Base-by-base conservation (phyloP, 2,113 vertebrate species). In the Oncorhynchus keta region DNA sequence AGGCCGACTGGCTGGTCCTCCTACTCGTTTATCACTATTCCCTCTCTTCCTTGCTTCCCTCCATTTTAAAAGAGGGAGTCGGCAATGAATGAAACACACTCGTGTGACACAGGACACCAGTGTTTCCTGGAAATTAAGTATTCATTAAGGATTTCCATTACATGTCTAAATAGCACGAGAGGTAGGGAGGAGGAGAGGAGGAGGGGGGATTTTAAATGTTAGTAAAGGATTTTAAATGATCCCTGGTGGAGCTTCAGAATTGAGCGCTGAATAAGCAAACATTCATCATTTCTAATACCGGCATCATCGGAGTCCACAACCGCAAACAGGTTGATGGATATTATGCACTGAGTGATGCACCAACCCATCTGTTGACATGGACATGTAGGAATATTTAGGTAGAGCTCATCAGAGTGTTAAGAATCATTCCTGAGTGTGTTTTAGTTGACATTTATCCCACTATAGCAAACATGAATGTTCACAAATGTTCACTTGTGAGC, bases 1-100 rank as follows among this genome's bases (percentile, higher is more conserved):
- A 28, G 28, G 28, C 28, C 28, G 28, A 28, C 28, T 28, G 28
- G 28, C 28, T 28, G 28, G 28, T 28, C 28, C 28, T 28, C 28
- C 28, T 28, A 28, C 28, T 28, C 28, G 0, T 28, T 28, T 28
- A 28, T 28, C 28, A 28, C 28, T 28, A 3, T 28, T 28, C 28
- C 28, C 28, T 28, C 28, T 28, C 28, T 28, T 28, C 28, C 28
- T 28, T 3, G 2, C 51, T 22, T 35, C 74, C 64, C 79, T 81
- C 76, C 73, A 12, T 81, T 83, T 87, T 79, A 61, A 88, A 88
- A 89, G 13, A 89, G 76, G 75, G 45, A 76, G 83, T 73, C 82
- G 59, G 84, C 87, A 88, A 90, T 88, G 88, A 89, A 90, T 90
- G 87, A 88, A 90, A 89, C 90, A 83, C 83, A 86, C 83, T 89